Percentiles rank a stretch among this genome's conserved stretches.
Evolutionary conservation across 2,113 vertebrate genomes (phyloP).

Genomic region (Gracilinanus agilis): DNA sequence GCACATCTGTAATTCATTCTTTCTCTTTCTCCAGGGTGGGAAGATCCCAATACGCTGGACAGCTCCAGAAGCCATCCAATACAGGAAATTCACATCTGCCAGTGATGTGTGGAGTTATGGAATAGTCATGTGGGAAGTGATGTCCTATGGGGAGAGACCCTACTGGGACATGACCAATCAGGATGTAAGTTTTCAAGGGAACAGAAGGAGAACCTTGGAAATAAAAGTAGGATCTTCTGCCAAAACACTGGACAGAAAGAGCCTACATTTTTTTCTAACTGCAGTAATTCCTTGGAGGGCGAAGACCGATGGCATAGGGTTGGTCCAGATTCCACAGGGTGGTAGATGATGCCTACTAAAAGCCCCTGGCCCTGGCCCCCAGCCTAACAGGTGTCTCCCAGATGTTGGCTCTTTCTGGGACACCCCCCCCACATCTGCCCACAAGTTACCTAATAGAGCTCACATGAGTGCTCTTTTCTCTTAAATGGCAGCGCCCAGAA

Average conservation of each 20-base stretch:
- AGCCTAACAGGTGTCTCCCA: neutral
- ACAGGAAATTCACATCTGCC: slow-evolving; percentile 89
- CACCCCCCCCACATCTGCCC: neutral
- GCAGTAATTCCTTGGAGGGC: neutral
- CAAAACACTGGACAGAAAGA: neutral
- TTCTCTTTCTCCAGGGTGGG: slow-evolving; percentile 82
- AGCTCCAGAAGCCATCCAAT: slow-evolving; percentile 88
- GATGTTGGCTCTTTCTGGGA: rapidly evolving
- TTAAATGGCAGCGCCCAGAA: neutral
- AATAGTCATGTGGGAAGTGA: slow-evolving; percentile 91
- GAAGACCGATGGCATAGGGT: neutral
- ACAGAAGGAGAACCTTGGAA: neutral
- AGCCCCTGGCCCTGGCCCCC: neutral
- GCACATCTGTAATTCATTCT: neutral
- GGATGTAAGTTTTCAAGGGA: slow-evolving; percentile 83
- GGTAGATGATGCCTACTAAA: neutral
- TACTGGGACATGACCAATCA: slow-evolving; percentile 93
- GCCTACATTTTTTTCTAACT: neutral
- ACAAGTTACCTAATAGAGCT: neutral
- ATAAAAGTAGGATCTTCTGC: neutral
- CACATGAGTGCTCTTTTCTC: neutral
- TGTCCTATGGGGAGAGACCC: slow-evolving; percentile 89
- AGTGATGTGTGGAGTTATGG: slow-evolving; percentile 90
- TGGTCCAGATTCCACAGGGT: neutral
- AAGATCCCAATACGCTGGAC: slow-evolving; percentile 91